Evolutionary conservation across 2,113 vertebrate genomes (phyloP).

Genomic region (Gallinago undulata): DNA sequence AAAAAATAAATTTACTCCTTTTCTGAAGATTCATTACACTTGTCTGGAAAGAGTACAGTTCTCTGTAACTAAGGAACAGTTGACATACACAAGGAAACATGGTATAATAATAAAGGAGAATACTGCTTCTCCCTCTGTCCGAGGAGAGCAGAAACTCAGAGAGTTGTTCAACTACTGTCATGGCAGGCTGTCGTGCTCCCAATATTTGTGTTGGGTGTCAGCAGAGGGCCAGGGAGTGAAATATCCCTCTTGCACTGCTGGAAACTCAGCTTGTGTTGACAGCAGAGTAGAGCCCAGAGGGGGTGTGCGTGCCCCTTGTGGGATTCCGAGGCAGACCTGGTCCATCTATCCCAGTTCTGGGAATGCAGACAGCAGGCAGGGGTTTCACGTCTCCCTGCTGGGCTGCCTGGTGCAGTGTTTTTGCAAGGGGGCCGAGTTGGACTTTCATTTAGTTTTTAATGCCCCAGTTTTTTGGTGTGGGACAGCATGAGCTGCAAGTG

Average conservation of each 20-base stretch:
- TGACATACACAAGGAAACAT: constrained; percentile 53
- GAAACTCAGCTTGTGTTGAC: background rate
- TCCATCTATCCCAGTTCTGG: background rate
- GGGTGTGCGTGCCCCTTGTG: rapidly evolving
- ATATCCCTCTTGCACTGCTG: background rate
- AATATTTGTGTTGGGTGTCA: background rate
- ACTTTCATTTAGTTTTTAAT: background rate
- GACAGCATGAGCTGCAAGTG: background rate
- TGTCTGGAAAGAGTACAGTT: constrained; percentile 38
- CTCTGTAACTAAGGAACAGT: constrained; percentile 61
- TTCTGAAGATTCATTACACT: constrained; percentile 43
- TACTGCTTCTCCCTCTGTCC: background rate
- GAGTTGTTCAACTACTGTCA: background rate
- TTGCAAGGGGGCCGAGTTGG: background rate
- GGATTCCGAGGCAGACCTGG: background rate
- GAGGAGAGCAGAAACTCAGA: background rate
- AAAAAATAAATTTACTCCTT: background rate
- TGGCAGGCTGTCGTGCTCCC: background rate
- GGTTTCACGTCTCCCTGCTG: rapidly evolving
- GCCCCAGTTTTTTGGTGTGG: background rate
- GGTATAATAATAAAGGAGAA: constrained; percentile 58
- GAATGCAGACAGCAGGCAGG: background rate
- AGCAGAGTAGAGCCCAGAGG: background rate
- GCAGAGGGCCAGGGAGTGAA: background rate
- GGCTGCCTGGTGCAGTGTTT: rapidly evolving